These are phyloP conservation scores for Sphenopsis melanotis DNA, from an alignment of 2,797 vertebrate genomes.

Conservation along the genomic window DNA sequence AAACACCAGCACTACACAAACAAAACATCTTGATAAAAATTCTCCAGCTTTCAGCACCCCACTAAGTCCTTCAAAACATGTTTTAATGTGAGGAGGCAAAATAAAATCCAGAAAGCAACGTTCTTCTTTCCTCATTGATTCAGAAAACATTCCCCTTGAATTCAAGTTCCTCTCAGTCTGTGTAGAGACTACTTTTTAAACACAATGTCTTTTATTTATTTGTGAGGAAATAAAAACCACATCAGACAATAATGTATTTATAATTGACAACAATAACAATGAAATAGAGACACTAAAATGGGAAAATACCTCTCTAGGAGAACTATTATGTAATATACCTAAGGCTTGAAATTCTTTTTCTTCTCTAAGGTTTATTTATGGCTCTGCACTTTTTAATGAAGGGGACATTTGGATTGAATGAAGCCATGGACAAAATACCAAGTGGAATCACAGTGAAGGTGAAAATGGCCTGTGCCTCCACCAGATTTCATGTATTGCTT, in stretches of 20 bases:
- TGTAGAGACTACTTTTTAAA: neutral
- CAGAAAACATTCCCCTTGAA: neutral
- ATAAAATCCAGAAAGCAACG: neutral
- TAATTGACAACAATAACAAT: neutral
- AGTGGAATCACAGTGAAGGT: neutral
- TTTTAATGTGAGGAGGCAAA: neutral
- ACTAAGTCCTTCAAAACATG: neutral
- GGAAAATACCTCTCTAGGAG: neutral
- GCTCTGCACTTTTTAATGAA: neutral
- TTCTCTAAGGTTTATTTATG: neutral
- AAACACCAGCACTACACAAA: neutral
- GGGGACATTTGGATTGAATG: neutral
- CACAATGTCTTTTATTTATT: neutral
- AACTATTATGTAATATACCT: neutral
- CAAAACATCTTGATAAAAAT: neutral
- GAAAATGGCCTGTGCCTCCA: neutral
- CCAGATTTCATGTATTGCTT: neutral
- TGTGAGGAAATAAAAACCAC: neutral
- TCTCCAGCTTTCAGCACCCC: neutral
- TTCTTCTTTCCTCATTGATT: neutral
- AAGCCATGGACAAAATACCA: neutral
- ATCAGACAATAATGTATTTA: neutral
- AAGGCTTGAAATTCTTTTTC: neutral
- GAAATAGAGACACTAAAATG: neutral
- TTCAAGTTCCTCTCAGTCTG: neutral